Base-by-base conservation (phyloP, 2,797 vertebrate genomes). In the Otus scops region DNA sequence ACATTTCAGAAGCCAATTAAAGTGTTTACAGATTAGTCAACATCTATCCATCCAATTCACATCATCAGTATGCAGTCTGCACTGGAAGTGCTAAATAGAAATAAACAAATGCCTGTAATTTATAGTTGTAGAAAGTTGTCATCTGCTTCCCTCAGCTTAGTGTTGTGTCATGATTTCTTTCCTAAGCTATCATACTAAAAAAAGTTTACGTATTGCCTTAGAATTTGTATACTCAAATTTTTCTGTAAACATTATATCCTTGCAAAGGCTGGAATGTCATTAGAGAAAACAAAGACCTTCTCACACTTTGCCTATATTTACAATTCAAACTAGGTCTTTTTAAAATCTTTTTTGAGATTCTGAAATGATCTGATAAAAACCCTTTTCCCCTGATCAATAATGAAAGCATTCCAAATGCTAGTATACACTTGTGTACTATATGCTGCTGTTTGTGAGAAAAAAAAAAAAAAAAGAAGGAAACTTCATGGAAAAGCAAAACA, bases 11-110 rank as follows among this genome's bases (percentile, higher is more conserved):
- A 95, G 74, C 86, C 91, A 97, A 77, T 88, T 92, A 91, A 92
- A 83, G 50, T 86, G 89, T 92, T 95, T 94, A 85, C 63, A 83
- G 92, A 96, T 96, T 94, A 96, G 91, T 94, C 89, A 93, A 96
- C 68, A 84, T 95, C 88, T 79, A 91, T 78, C 88, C 76, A 78
- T 83, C 85, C 89, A 94, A 85, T 36, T 78, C 19, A 2, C 73
- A 84, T 89, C 64, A 94, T 95, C 94, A 96, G 79, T 38, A 69
- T 27, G 71, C 90, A 74, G 84, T 60, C 83, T 7, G 79, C 13
- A 36, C 34, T 93, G 67, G 82, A 96, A 96, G 81, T 67, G 57
- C 21, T 89, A 83, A 96, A 81, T 6, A 91, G 79, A 94, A 93
- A 81, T 92, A 94, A 91, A 92, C 39, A 93, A 96, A 93, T 63